These are phyloP conservation scores for Pedetes capensis DNA, from an alignment of 2,113 vertebrate genomes.

Conservation along the genomic window DNA sequence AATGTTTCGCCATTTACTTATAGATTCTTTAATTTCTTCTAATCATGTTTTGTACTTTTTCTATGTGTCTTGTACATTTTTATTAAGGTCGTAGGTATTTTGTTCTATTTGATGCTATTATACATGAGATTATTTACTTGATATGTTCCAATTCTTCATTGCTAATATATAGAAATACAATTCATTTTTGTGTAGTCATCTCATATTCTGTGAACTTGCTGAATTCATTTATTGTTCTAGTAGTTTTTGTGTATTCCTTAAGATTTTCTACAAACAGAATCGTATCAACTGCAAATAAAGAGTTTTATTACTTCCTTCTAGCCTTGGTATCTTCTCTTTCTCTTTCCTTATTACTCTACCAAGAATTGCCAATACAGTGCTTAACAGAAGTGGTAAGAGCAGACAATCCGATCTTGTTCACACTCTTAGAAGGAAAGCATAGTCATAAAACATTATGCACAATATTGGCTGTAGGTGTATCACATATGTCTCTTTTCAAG, in stretches of 20 bases:
- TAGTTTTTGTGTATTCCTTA: neutral
- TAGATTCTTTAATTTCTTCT: neutral
- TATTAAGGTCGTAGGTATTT: neutral
- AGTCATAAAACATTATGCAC: neutral
- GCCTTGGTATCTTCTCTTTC: neutral
- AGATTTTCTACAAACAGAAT: neutral
- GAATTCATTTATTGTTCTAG: neutral
- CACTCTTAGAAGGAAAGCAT: neutral
- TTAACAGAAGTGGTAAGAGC: neutral
- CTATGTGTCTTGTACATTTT: neutral
- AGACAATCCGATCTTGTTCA: neutral
- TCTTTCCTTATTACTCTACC: neutral
- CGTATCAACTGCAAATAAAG: too few relatives aligned
- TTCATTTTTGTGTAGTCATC: neutral
- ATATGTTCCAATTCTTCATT: neutral
- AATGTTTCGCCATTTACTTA: neutral
- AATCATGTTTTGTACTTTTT: neutral
- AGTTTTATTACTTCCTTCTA: neutral
- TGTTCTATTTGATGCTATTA: neutral
- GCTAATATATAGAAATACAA: neutral
- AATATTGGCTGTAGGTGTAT: neutral
- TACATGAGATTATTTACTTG: neutral
- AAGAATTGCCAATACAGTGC: neutral
- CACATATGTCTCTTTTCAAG: neutral
- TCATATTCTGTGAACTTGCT: neutral